Base-by-base conservation (phyloP, 2,113 vertebrate species). In the Corythornis vintsioides region DNA sequence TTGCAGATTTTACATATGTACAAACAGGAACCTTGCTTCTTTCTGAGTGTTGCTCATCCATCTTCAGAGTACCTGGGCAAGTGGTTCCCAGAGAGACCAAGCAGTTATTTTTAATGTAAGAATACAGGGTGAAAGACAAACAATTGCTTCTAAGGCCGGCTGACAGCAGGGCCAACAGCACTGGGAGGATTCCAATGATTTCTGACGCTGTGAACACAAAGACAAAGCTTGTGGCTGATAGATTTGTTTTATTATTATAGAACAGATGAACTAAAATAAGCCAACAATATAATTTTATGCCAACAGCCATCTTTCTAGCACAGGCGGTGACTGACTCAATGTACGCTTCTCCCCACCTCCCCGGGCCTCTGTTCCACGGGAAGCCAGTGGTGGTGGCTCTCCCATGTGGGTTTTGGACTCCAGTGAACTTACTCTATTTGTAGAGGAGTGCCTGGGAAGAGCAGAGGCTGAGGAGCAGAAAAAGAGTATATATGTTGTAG, bases 201-300 rank as follows among this genome's bases (percentile, higher is more conserved):
- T 85, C 7, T 64, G 89, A 66, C 33, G 43, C 82, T 94, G 78
- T 70, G 90, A 83, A 91, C 70, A 95, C 67, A 81, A 74, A 92
- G 84, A 20, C 82, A 81, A 91, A 95, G 71, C 96, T 95, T 90
- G 73, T 82, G 94, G 93, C 96, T 94, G 97, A 97, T 97, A 97
- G 97, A 97, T 90, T 97, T 96, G 92, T 95, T 96, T 98, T 98
- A 98, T 98, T 98, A 97, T 95, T 94, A 97, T 96, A 97, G 97
- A 97, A 97, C 97, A 97, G 97, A 97, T 95, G 96, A 97, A 97
- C 97, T 97, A 97, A 97, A 97, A 95, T 93, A 95, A 92, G 91
- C 94, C 94, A 97, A 97, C 96, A 96, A 92, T 97, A 97, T 97
- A 96, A 90, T 96, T 97, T 96, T 96, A 97, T 97, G 96, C 96